These are phyloP conservation scores for Sipha maydis DNA, from an alignment of 2,888 invertebrate genomes.

Conservation along the genomic window DNA sequence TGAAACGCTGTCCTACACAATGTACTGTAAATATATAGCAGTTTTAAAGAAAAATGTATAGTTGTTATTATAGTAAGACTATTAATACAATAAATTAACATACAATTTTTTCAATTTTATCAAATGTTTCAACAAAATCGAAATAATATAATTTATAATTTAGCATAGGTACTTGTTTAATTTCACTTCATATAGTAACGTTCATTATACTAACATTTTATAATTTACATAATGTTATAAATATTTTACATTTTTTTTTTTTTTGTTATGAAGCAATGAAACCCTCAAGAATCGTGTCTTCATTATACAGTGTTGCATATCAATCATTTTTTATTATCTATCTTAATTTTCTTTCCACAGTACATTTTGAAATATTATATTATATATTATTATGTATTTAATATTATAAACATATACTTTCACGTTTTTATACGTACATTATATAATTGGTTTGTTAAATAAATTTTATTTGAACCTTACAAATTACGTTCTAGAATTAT, in stretches of 20 bases:
- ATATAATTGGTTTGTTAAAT: slow-evolving; percentile 36
- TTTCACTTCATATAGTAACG: no score
- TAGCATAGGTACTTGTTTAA: no score
- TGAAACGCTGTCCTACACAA: not conserved
- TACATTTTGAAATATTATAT: not conserved
- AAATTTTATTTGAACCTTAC: not conserved
- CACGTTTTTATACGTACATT: not conserved
- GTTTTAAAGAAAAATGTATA: no score
- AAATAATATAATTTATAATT: no score
- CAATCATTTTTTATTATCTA: not conserved
- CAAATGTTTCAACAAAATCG: no score
- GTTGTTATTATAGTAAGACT: no score
- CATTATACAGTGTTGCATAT: not conserved
- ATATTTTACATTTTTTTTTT: not conserved
- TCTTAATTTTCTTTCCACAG: not conserved
- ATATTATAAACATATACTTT: slow-evolving; percentile 33
- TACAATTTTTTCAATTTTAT: no score
- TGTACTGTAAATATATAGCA: not conserved
- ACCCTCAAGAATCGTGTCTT: not conserved
- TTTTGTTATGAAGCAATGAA: not conserved
- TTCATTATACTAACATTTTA: no score
- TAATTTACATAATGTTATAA: no score
- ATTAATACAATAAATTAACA: no score
- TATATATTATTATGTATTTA: not conserved
- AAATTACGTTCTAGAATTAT: not conserved